Conservation (phyloP, 2,113 vertebrate species). For the Apodemus sylvaticus region DNA sequence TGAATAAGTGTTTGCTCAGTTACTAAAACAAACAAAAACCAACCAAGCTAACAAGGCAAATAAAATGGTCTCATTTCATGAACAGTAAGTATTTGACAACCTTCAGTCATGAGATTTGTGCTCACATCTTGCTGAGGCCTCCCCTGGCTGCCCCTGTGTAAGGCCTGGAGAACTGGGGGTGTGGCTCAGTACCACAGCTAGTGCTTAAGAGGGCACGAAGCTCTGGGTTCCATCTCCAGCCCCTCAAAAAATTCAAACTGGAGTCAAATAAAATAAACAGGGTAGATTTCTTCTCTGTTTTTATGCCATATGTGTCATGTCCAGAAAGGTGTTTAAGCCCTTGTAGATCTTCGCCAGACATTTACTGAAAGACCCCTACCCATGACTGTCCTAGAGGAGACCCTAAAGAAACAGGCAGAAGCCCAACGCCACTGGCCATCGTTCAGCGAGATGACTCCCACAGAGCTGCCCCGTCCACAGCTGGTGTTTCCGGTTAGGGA, state of each 20-base stretch:
- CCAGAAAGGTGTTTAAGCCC: neutral
- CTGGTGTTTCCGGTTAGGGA: no score
- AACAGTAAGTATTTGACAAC: neutral
- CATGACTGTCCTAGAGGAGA: neutral
- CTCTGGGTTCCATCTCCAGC: neutral
- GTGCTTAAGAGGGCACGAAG: neutral
- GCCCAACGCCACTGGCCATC: fast-evolving
- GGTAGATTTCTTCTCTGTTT: neutral
- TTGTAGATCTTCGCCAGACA: neutral
- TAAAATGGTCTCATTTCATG: neutral
- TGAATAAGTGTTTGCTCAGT: neutral
- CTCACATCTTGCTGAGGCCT: neutral
- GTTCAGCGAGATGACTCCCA: fast-evolving
- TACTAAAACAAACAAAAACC: neutral
- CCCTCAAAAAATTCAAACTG: neutral
- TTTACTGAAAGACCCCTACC: neutral
- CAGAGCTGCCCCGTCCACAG: fast-evolving
- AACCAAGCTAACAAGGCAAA: neutral
- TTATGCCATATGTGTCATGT: neutral
- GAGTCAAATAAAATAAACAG: neutral
- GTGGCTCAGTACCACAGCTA: neutral
- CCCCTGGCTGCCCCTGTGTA: neutral
- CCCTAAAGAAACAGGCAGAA: neutral
- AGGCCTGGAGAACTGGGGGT: neutral
- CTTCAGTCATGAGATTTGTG: neutral